Base-by-base conservation (phyloP, 2,797 vertebrate genomes). In the Sebastes itinus region DNA sequence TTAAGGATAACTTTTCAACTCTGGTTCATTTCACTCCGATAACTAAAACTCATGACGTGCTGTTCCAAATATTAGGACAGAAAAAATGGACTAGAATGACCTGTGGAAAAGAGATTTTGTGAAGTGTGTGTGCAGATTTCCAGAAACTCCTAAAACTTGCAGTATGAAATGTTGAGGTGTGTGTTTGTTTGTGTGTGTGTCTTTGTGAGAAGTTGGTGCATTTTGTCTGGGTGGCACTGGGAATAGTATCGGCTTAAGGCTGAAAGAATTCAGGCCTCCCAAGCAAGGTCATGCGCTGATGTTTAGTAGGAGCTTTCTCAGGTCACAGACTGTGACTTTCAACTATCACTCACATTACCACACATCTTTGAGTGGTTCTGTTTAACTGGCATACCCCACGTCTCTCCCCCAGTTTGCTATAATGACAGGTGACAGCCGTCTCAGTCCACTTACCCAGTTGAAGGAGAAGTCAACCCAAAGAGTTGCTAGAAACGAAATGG, bases 231-330 rank as follows among this genome's bases (percentile, higher is more conserved):
- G 86, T 54, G 81, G 85, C 84, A 89, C 86, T 93, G 92, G 93
- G 92, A 94, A 93, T 90, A 91, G 87, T 86, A 91, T 93, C 91
- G 83, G 93, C 91, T 94, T 95, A 94, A 90, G 84, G 82, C 88
- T 81, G 86, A 92, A 92, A 92, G 92, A 94, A 95, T 93, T 93
- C 85, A 85, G 91, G 92, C 91, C 91, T 92, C 86, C 85, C 90
- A 91, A 91, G 92, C 91, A 92, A 92, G 91, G 94, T 95, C 93
- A 96, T 93, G 92, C 90, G 93, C 92, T 92, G 92, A 95, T 95
- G 93, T 95, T 95, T 94, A 94, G 92, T 90, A 91, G 89, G 90
- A 92, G 90, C 88, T 94, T 94, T 95, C 88, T 91, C 86, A 91
- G 92, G 92, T 93, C 93, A 91, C 90, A 93, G 88, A 79, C 82